Evolutionary conservation across 30 jellyfish, hydroid and myxozoan genomes (phyloP).

Genomic region (Aurelia sp.): DNA sequence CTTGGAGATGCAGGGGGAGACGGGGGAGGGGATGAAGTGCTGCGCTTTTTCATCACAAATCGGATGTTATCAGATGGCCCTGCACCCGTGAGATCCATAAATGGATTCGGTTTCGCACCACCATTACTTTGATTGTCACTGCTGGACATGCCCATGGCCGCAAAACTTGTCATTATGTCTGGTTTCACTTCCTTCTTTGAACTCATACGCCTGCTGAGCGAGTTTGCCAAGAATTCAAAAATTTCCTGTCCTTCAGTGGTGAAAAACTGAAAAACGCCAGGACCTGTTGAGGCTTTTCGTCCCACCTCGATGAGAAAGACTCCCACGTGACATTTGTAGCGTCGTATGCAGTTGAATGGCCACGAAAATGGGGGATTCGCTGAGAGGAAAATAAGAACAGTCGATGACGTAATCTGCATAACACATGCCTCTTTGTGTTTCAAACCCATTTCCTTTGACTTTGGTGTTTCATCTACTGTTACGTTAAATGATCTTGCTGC

Average conservation of each 20-base stretch:
- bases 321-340: conserved; percentile 82
- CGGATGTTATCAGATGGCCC: conserved; percentile 40
- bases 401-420: conserved; percentile 51
- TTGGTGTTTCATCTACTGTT: conserved; percentile 42
- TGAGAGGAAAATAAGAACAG: conserved; percentile 31
- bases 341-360: conserved; percentile 92
- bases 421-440: conserved; percentile 29
- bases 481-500: conserved; percentile 57
- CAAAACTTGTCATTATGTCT: conserved; percentile 7
- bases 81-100: conserved; percentile 29
- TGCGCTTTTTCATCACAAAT: conserved; percentile 57
- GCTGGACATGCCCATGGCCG: conserved; percentile 13
- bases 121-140: conserved; percentile 1
- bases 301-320: conserved; percentile 88
- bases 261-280: conserved; percentile 80
- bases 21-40: conserved; percentile 65
- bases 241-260: conserved; percentile 77
- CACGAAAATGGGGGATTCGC: conserved; percentile 51
- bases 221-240: conserved; percentile 72
- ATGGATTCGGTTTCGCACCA: conserved; percentile 19
- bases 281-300: conserved; percentile 93
- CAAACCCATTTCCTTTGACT: conserved; percentile 43
- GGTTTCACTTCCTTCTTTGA: conserved; percentile 35
- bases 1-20: conserved; percentile 15
- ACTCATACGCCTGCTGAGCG: conserved; percentile 74